These are phyloP conservation scores for Anoura caudifer DNA, from an alignment of 2,113 vertebrate species.

Conservation along the genomic window DNA sequence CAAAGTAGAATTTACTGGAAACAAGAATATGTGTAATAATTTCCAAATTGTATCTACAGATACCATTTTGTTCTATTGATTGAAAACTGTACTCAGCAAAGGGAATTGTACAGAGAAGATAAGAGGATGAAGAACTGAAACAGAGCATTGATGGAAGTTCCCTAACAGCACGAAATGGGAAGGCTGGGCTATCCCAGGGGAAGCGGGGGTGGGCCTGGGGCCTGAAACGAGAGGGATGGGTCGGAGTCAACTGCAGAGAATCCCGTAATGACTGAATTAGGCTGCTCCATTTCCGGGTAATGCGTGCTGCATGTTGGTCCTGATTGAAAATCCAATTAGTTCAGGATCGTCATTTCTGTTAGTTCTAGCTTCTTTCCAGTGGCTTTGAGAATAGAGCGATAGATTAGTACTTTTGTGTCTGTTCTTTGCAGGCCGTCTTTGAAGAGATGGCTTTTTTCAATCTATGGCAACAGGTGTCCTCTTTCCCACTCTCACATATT, in stretches of 20 bases:
- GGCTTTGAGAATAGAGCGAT: slow-evolving; percentile 48
- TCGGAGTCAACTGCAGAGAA: slow-evolving; percentile 43
- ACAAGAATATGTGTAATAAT: slow-evolving; percentile 54
- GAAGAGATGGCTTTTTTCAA: slow-evolving; percentile 57
- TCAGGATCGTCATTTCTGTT: slow-evolving; percentile 71
- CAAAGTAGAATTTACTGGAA: slow-evolving; percentile 59
- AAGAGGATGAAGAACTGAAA: slow-evolving; percentile 62
- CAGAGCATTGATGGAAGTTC: slow-evolving; percentile 58
- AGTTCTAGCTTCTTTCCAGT: slow-evolving; percentile 59
- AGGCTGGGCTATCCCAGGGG: slow-evolving; percentile 46
- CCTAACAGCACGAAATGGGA: slow-evolving; percentile 59
- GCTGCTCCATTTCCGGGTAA: slow-evolving; percentile 65
- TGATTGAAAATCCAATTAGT: slow-evolving; percentile 75
- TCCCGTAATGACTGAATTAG: slow-evolving; percentile 67
- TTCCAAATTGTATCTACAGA: slow-evolving; percentile 58
- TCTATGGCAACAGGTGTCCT: slow-evolving; percentile 67
- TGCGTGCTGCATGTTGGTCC: slow-evolving; percentile 63
- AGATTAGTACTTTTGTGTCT: slow-evolving; percentile 51
- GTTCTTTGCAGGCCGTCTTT: slow-evolving; percentile 61
- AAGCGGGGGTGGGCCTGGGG: neutral
- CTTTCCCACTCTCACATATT: slow-evolving; percentile 59
- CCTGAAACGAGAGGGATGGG: neutral
- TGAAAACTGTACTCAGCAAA: slow-evolving; percentile 45
- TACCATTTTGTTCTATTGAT: slow-evolving; percentile 28
- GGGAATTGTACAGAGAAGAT: slow-evolving; percentile 42